Conservation (phyloP, 1,140 invertebrate genomes). For the Oreohelix idahoensis region DNA sequence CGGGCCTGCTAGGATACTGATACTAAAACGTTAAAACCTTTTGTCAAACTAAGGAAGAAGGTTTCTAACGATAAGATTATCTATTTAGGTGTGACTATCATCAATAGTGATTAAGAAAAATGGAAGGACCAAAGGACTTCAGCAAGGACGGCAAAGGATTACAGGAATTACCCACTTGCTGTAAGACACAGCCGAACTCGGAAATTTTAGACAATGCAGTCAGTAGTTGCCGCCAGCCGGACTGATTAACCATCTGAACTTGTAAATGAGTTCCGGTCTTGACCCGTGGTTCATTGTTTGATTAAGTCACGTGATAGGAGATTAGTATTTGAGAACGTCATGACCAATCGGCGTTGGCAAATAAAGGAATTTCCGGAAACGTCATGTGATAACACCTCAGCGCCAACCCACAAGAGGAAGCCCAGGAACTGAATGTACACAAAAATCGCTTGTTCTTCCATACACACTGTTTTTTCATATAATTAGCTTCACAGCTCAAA, state of each 20-base stretch:
- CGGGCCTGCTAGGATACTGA: no score
- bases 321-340: constrained; percentile 21
- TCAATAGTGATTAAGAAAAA: no score
- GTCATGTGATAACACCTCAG: constrained; percentile 12
- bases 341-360: constrained; percentile 20
- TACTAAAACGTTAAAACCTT: no score
- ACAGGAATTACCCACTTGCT: no score
- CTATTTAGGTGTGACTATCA: no score
- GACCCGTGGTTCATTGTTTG: constrained; percentile 7
- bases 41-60: no score
- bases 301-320: constrained; percentile 12
- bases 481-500: neutral
- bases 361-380: neutral
- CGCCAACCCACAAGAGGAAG: neutral
- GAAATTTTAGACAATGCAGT: neutral
- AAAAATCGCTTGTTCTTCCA: neutral
- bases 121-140: no score
- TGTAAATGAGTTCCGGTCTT: constrained; percentile 1
- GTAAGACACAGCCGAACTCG: neutral
- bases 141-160: no score
- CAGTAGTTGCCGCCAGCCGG: neutral
- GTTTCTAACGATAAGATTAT: no score
- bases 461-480: neutral
- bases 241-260: neutral
- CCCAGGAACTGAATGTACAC: neutral